phyloP scores from a whole-genome alignment of 2,888 invertebrate genomes.

The Dynastes maya region DNA sequence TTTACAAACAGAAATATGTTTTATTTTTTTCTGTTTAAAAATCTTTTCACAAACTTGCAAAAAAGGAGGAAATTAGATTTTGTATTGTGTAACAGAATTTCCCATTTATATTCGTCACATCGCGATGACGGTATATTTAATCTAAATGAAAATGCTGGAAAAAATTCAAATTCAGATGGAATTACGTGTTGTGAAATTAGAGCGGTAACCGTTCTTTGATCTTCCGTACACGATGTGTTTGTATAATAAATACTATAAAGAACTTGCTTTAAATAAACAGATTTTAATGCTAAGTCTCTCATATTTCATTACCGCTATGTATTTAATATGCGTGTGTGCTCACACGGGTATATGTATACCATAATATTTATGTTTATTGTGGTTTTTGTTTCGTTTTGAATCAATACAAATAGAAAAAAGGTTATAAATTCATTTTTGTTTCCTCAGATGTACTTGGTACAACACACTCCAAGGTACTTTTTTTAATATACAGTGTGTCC shows the following conservation, averaged over 20 bases:
- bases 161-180: constrained; percentile 34
- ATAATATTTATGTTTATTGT: constrained; percentile 1
- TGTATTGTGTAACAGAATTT: neutral
- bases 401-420: neutral
- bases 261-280: constrained; percentile 48
- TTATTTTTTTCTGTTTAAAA: too few relatives aligned
- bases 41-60: too few relatives aligned
- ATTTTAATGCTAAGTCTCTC: constrained; percentile 39
- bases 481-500: too few relatives aligned
- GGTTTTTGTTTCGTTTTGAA: neutral
- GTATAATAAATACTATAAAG: constrained; percentile 47
- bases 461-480: too few relatives aligned
- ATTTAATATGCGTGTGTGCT: constrained; percentile 29
- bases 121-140: constrained; percentile 33
- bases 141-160: constrained; percentile 31
- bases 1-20: too few relatives aligned
- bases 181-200: constrained; percentile 41
- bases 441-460: too few relatives aligned
- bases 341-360: neutral
- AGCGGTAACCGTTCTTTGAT: constrained; percentile 42
- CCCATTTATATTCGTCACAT: neutral
- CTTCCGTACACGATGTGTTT: constrained; percentile 36
- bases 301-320: constrained; percentile 43
- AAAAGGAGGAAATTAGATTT: too few relatives aligned
- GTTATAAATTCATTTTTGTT: too few relatives aligned